Conservation (phyloP, 2,888 invertebrate species). For the Carterocephalus palaemon region DNA sequence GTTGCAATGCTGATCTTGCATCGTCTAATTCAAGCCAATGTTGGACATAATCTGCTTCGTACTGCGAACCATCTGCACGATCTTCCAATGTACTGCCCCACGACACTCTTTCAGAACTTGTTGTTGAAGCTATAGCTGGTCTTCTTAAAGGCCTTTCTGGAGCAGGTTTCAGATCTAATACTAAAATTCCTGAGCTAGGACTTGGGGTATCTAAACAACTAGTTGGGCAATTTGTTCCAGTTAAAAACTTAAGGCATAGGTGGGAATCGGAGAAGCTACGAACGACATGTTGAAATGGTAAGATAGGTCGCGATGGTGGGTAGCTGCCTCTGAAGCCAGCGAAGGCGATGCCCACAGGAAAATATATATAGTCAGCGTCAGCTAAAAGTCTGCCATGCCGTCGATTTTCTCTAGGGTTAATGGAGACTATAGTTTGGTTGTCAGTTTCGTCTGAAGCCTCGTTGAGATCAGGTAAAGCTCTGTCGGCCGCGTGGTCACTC, state of each 20-base stretch:
- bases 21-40: constrained; percentile 87
- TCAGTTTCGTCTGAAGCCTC: constrained; percentile 86
- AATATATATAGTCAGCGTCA: constrained; percentile 83
- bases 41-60: constrained; percentile 86
- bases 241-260: constrained; percentile 83
- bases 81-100: constrained; percentile 81
- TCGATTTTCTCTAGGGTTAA: constrained; percentile 70
- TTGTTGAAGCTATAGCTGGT: constrained; percentile 75
- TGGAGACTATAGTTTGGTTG: constrained; percentile 76
- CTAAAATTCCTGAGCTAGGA: constrained; percentile 81
- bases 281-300: constrained; percentile 86
- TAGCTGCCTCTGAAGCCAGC: constrained; percentile 84
- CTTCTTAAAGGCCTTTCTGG: constrained; percentile 80
- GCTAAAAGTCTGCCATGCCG: constrained; percentile 79
- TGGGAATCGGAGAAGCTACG: constrained; percentile 87
- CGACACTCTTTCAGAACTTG: constrained; percentile 72
- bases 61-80: constrained; percentile 78
- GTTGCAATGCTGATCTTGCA: constrained; percentile 82
- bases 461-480: constrained; percentile 84
- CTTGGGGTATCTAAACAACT: constrained; percentile 78
- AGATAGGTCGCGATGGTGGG: constrained; percentile 83
- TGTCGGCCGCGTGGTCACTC: constrained; percentile 75
- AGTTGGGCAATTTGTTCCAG: constrained; percentile 77
- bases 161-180: constrained; percentile 78
- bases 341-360: constrained; percentile 82